These are phyloP conservation scores for Lasiommata megera DNA, from an alignment of 2,888 invertebrate species.

Conservation along the genomic window DNA sequence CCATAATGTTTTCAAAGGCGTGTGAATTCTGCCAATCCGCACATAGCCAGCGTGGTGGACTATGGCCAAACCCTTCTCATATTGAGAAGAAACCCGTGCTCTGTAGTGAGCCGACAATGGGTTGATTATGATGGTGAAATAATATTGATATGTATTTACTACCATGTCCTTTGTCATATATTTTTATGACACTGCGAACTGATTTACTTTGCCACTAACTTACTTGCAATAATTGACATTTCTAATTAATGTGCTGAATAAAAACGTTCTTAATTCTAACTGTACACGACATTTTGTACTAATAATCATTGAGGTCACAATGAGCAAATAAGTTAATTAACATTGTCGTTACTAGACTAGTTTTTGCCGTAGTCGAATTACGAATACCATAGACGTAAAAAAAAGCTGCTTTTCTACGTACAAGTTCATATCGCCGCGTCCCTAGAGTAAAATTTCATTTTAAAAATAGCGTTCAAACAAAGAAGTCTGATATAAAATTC, in stretches of 20 bases:
- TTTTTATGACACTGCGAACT: background rate
- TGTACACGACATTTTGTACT: slow-evolving; percentile 2
- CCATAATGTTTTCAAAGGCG: no score
- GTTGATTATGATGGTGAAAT: no score
- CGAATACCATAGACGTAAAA: no score
- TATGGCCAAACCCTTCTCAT: no score
- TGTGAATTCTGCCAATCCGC: no score
- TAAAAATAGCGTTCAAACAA: background rate
- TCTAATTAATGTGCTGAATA: background rate
- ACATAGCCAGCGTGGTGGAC: no score
- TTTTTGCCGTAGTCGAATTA: background rate
- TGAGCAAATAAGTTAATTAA: background rate
- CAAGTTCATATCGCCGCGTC: background rate
- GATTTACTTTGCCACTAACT: background rate
- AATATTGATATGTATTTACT: no score
- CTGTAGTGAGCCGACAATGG: no score
- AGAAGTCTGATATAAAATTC: slow-evolving; percentile 1
- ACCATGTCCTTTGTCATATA: no score
- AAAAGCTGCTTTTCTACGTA: background rate
- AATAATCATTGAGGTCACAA: background rate
- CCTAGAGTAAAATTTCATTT: background rate
- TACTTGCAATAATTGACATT: slow-evolving; percentile 1
- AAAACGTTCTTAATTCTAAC: slow-evolving; percentile 6
- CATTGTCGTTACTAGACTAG: background rate
- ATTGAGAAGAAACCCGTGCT: no score